Evolutionary conservation across 2,888 invertebrate species (phyloP).

Genomic region (Mythimna ferrago): DNA sequence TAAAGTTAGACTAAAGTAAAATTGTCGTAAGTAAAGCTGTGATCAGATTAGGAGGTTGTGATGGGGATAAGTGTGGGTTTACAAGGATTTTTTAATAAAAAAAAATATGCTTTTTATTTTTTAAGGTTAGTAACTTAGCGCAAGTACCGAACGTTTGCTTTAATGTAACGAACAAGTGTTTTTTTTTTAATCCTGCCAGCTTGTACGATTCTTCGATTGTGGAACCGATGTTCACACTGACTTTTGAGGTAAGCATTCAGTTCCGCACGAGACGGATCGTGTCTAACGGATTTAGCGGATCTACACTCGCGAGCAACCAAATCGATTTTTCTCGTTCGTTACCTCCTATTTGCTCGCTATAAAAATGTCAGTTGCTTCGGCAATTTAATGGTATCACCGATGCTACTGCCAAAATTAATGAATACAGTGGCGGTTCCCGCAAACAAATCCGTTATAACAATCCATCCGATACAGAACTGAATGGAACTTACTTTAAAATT

Average conservation of each 20-base stretch:
- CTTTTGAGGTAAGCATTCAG: not conserved
- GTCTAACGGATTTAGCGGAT: not conserved
- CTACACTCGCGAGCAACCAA: too few species aligned
- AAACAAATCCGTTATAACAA: not conserved
- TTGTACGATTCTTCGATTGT: conserved; percentile 53
- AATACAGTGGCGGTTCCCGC: too few species aligned
- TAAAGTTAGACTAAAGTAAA: conserved; percentile 71
- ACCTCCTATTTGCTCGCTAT: too few species aligned
- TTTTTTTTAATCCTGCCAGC: conserved; percentile 73
- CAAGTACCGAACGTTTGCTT: conserved; percentile 81
- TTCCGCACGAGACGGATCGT: not conserved
- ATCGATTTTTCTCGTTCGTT: too few species aligned
- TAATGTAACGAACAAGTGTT: conserved; percentile 73
- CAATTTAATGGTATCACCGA: not conserved
- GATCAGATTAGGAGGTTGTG: conserved; percentile 89
- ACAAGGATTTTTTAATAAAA: conserved; percentile 77
- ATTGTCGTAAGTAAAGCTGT: conserved; percentile 85
- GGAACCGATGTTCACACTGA: conserved; percentile 23
- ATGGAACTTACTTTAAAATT: not conserved
- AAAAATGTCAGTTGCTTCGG: too few species aligned
- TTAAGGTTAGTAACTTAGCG: conserved; percentile 74
- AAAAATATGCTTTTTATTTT: conserved; percentile 76
- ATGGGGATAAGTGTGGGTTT: conserved; percentile 77
- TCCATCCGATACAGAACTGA: not conserved
- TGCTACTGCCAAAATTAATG: not conserved